Evolutionary conservation across 2,113 vertebrate species (phyloP), one percentile per base, ranked within the genome.

Genomic region (Bubalus kerabau): DNA sequence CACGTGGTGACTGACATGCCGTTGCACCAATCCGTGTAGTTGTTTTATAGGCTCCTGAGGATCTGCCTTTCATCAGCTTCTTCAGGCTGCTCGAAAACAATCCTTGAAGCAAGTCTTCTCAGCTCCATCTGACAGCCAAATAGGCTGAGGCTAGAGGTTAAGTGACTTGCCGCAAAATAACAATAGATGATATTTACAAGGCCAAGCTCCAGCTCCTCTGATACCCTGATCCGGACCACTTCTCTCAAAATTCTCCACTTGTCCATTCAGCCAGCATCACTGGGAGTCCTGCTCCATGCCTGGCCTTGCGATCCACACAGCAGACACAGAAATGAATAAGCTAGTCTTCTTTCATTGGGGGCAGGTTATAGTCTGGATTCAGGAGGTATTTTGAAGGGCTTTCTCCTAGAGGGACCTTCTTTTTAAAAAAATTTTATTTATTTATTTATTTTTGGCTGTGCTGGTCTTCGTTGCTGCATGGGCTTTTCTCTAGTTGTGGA

Each of bases 1-100:
- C 32, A 1, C 21, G 0, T 1, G 6, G 71, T 32, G 3, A 50
- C 54, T 3, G 14, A 26, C 3, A 1, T 8, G 1, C 4, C 43
- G 0, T 0, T 7, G 17, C 15, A n/a, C 6, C 36, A 7, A 14
- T 17, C 23, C 0, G 0, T 4, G 12, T 4, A 1, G 21, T 2
- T 71, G n/a, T 30, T 82, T 82, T 54, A 46, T 1, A 19, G 40
- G 52, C 19, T 52, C 67, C 64, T 32, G 52, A 71, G n/a, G 13
- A 57, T 40, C 16, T 19, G 16, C 19, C 10, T 19, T 6, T 59
- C 13, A 13, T 24, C 0, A 5, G 60, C 54, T 23, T 36, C 81
- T 88, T 16, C 71, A 7, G 50, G 32, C 30, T 90, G 40, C 93
- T 81, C 2, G 5, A 64, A 48, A 28, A 60, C n/a, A 84, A 10